Percentiles rank a stretch among this genome's conserved stretches.
Evolutionary conservation across 92 coral and sea anemone species (phyloP).

Genomic region (Galaxea fascicularis): DNA sequence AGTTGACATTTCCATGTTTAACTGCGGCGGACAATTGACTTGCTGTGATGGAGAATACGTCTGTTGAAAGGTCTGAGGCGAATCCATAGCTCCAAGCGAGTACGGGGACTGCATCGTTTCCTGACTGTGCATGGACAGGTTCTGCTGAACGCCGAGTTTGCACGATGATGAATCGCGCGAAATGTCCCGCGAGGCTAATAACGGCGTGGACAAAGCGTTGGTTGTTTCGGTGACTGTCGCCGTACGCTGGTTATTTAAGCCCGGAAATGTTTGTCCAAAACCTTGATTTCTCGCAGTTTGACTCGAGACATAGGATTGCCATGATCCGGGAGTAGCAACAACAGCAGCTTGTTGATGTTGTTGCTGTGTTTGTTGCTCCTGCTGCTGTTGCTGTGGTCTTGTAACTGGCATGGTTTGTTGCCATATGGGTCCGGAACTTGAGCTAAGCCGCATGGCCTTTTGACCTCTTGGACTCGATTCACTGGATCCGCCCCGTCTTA

Average conservation of each 20-base stretch:
- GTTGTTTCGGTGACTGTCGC: constrained; percentile 26
- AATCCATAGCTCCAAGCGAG: constrained; percentile 16
- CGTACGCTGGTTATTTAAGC: background rate
- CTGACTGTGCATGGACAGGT: constrained; percentile 17
- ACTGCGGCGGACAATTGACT: background rate
- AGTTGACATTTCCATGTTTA: background rate
- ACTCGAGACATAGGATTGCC: constrained; percentile 9
- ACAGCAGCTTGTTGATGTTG: background rate
- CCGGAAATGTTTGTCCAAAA: constrained; percentile 17
- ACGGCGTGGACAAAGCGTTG: constrained; percentile 2
- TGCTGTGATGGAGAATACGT: constrained; percentile 7
- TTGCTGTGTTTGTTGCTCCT: background rate
- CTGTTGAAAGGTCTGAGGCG: constrained; percentile 24
- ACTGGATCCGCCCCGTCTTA: constrained; percentile 6
- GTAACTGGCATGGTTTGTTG: constrained; percentile 1
- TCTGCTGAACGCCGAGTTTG: background rate
- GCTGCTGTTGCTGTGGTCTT: background rate
- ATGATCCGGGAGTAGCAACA: background rate
- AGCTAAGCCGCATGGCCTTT: constrained; percentile 8
- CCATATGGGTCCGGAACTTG: constrained; percentile 40
- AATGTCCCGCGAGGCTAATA: constrained; percentile 12
- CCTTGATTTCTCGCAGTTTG: constrained; percentile 26
- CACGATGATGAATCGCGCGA: background rate
- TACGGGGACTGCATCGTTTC: constrained; percentile 20
- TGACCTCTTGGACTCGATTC: background rate